Conservation (phyloP, 2,113 vertebrate species). For the Calypte anna region DNA sequence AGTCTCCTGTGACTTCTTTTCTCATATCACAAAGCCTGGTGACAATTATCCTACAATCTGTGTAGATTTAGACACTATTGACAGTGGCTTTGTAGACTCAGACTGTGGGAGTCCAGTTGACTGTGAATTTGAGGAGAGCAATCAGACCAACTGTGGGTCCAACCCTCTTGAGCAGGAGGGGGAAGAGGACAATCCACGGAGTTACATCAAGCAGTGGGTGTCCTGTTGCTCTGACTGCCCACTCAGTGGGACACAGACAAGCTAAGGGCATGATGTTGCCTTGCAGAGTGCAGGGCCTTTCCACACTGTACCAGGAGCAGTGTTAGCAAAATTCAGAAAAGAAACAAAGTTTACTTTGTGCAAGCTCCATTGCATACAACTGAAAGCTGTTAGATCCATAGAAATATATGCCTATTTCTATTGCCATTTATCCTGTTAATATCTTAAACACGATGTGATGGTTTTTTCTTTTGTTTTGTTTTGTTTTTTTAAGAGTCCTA, state of each 20-base stretch:
- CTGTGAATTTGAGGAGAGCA: slow-evolving; percentile 74
- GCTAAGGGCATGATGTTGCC: neutral
- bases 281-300: neutral
- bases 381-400: neutral
- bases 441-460: neutral
- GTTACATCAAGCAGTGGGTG: slow-evolving; percentile 94
- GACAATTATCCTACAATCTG: slow-evolving; percentile 80
- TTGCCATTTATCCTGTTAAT: neutral
- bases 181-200: slow-evolving; percentile 74
- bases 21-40: slow-evolving; percentile 62
- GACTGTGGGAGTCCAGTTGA: slow-evolving; percentile 86
- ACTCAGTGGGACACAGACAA: neutral
- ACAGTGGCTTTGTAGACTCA: slow-evolving; percentile 90
- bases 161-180: neutral
- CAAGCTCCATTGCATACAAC: neutral
- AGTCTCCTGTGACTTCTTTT: slow-evolving; percentile 71
- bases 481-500: neutral
- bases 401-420: neutral
- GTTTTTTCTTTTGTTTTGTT: no score
- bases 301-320: neutral
- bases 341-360: neutral
- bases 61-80: slow-evolving; percentile 91
- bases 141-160: slow-evolving; percentile 32
- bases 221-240: slow-evolving; percentile 46
- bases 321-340: neutral